Evolutionary conservation across 2,113 vertebrate species (phyloP).

Genomic region (Micromys minutus): DNA sequence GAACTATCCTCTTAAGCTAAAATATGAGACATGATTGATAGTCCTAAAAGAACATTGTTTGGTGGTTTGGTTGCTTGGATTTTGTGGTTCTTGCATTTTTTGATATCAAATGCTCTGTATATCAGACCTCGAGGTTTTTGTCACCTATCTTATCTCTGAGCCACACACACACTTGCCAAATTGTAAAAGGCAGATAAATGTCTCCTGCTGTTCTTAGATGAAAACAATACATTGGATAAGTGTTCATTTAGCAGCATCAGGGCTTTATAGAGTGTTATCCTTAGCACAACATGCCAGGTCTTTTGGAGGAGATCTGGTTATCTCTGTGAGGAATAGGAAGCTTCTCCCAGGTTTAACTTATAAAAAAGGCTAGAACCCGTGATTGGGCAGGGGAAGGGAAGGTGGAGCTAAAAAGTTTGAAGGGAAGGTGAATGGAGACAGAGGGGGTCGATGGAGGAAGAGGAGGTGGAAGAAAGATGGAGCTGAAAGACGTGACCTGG

Average conservation of each 20-base stretch:
- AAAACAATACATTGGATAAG: neutral
- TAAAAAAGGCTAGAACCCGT: no score
- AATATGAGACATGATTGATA: neutral
- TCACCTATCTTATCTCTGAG: neutral
- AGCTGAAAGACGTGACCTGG: no score
- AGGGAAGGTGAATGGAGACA: no score
- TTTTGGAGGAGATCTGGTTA: neutral
- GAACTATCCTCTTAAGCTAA: slow-evolving; percentile 4
- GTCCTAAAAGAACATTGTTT: neutral
- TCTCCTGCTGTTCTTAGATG: neutral
- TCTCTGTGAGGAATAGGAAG: neutral
- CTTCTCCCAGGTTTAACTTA: no score
- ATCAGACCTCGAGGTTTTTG: neutral
- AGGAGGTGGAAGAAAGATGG: no score
- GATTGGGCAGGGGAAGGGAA: no score
- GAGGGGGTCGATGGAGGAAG: no score
- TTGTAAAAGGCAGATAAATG: neutral
- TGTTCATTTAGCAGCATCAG: neutral
- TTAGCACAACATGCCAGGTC: neutral
- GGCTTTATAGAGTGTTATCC: accelerated
- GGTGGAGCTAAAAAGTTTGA: no score
- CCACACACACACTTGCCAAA: neutral
- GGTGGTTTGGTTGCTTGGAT: no score
- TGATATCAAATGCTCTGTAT: neutral
- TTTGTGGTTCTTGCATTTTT: neutral